Conservation (phyloP, 2,888 invertebrate species). For the Oligia strigilis region DNA sequence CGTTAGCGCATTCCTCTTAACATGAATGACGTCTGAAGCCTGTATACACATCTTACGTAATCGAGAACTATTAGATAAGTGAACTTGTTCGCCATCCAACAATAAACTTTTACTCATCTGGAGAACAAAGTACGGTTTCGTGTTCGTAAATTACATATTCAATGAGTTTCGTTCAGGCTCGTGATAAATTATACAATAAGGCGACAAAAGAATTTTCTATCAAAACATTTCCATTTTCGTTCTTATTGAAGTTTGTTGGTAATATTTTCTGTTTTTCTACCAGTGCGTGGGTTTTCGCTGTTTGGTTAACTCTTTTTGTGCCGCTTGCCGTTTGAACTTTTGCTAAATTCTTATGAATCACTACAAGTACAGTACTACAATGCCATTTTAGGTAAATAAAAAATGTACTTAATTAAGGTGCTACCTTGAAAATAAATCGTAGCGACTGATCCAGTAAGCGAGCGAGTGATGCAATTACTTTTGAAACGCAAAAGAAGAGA, state of each 20-base stretch:
- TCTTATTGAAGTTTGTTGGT: conserved; percentile 3
- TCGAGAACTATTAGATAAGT: conserved; percentile 58
- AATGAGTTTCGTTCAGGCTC: conserved; percentile 33
- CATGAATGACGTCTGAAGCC: conserved; percentile 59
- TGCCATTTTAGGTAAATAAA: conserved; percentile 6
- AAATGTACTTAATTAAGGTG: neutral
- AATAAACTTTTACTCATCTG: conserved; percentile 56
- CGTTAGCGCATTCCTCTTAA: conserved; percentile 24
- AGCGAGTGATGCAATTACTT: no score
- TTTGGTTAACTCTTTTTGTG: conserved; percentile 10
- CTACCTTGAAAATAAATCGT: no score
- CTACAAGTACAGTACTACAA: neutral
- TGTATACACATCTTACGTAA: conserved; percentile 53
- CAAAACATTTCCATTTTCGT: conserved; percentile 34
- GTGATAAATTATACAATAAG: conserved; percentile 35
- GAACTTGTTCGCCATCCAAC: conserved; percentile 46
- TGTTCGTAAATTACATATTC: conserved; percentile 42
- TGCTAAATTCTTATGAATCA: conserved; percentile 18
- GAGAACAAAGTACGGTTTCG: conserved; percentile 23
- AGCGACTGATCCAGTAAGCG: no score
- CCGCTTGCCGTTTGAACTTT: conserved; percentile 30
- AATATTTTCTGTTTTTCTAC: neutral
- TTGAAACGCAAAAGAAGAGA: no score
- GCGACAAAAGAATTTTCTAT: conserved; percentile 21
- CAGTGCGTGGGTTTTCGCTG: neutral